Percentiles rank a stretch among this genome's conserved stretches.
These are phyloP conservation scores for Metaphire vulgaris DNA, from an alignment of 1,140 invertebrate species.

Conservation along the genomic window DNA sequence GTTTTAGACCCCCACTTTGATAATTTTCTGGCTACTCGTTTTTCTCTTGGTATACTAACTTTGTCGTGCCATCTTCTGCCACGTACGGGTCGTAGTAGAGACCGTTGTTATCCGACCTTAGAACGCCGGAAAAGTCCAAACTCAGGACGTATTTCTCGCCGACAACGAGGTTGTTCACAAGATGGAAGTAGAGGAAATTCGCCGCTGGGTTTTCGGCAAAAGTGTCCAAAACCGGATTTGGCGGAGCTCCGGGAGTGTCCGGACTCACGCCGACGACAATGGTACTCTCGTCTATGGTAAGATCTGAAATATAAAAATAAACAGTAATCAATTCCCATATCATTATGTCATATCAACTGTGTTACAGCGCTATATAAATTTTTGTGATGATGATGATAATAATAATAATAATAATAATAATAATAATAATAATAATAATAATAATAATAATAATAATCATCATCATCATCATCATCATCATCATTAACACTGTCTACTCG, in stretches of 20 bases:
- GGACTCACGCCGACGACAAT: neutral
- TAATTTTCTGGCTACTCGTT: too few species aligned
- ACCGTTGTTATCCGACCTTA: neutral
- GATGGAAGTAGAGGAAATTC: neutral
- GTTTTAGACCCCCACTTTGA: too few species aligned
- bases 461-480: too few species aligned
- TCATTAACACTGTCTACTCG: too few species aligned
- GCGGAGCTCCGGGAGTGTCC: neutral
- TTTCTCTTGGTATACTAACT: neutral
- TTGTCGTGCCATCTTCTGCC: neutral
- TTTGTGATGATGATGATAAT: too few species aligned
- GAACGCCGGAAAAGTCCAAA: neutral
- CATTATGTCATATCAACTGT: too few species aligned
- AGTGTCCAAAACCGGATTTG: neutral
- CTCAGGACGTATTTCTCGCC: neutral
- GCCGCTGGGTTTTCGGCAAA: neutral
- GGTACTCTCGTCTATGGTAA: neutral
- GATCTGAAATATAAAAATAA: neutral
- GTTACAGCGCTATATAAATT: too few species aligned
- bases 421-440: too few species aligned
- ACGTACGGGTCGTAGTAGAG: constrained; percentile 17
- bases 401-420: too few species aligned
- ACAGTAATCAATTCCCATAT: too few species aligned
- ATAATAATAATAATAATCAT: too few species aligned
- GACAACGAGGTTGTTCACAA: neutral